Percentiles rank a stretch among this genome's conserved stretches.
Conservation (phyloP, 2,888 invertebrate genomes). For the Ochropacha duplaris region DNA sequence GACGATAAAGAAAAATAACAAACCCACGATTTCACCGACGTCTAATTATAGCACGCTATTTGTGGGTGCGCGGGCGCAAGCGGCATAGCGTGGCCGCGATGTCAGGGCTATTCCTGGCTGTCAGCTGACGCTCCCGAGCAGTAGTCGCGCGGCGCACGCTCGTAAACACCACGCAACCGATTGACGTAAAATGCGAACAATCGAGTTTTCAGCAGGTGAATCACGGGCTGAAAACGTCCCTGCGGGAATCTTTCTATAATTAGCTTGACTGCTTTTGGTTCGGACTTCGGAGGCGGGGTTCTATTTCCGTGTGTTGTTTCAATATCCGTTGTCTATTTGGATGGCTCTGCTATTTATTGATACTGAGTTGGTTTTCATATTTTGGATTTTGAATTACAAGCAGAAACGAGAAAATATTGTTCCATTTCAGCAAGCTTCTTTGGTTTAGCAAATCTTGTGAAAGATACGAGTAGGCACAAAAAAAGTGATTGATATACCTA, state of each 20-base stretch:
- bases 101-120: constrained; percentile 82
- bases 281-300: constrained; percentile 78
- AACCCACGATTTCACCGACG: constrained; percentile 82
- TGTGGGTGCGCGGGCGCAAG: constrained; percentile 80
- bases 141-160: constrained; percentile 45
- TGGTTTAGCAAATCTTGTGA: no score
- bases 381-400: constrained; percentile 31
- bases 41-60: constrained; percentile 82
- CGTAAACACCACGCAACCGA: constrained; percentile 81
- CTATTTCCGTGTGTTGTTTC: constrained; percentile 75
- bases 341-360: constrained; percentile 59
- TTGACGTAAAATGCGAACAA: constrained; percentile 82
- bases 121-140: constrained; percentile 78
- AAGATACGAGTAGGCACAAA: no score
- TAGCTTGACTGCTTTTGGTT: constrained; percentile 81
- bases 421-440: not conserved
- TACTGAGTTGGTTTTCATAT: no score
- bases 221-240: constrained; percentile 78
- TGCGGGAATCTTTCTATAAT: constrained; percentile 74
- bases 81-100: constrained; percentile 80
- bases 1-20: constrained; percentile 83
- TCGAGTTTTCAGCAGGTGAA: constrained; percentile 82
- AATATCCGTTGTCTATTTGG: constrained; percentile 72
- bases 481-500: not conserved
- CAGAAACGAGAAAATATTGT: not conserved